phyloP scores from a whole-genome alignment of 2,888 invertebrate species.

The Trichacis sp. region DNA sequence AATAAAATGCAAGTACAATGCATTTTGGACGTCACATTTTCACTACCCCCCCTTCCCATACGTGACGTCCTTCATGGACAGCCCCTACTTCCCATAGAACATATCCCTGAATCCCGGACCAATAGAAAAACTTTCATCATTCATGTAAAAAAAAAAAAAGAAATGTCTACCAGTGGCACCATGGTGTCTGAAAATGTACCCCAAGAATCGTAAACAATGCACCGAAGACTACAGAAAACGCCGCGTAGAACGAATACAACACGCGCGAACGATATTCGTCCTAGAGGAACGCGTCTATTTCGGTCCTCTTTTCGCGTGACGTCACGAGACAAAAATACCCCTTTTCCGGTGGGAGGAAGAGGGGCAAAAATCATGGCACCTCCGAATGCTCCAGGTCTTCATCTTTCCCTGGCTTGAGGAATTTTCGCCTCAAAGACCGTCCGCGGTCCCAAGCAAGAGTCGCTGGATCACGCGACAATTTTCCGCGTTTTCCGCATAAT shows the following conservation, averaged over 20 bases:
- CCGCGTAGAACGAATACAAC: conserved; percentile 21
- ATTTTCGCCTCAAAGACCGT: conserved; percentile 42
- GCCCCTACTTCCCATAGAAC: too few species aligned
- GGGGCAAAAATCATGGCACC: conserved; percentile 33
- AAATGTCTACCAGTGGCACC: neutral
- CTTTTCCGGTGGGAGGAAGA: conserved; percentile 38
- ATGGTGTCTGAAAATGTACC: conserved; percentile 35
- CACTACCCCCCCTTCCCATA: too few species aligned
- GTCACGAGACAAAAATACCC: conserved; percentile 65
- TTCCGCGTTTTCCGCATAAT: neutral
- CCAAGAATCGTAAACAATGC: conserved; percentile 32
- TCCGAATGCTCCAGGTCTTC: conserved; percentile 55
- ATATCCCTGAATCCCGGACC: too few species aligned
- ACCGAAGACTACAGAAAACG: conserved; percentile 9
- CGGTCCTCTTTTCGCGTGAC: conserved; percentile 60
- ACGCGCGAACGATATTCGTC: conserved; percentile 48
- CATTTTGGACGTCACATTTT: too few species aligned
- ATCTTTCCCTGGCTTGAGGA: conserved; percentile 61
- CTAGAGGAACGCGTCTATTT: conserved; percentile 64
- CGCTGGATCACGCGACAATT: conserved; percentile 4
- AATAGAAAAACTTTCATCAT: neutral
- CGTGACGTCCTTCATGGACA: too few species aligned
- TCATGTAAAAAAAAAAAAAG: neutral
- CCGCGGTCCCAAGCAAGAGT: conserved; percentile 18
- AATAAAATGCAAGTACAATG: too few species aligned